Conservation (phyloP, 2,888 invertebrate genomes). For the Sarcophaga caerulescens region DNA sequence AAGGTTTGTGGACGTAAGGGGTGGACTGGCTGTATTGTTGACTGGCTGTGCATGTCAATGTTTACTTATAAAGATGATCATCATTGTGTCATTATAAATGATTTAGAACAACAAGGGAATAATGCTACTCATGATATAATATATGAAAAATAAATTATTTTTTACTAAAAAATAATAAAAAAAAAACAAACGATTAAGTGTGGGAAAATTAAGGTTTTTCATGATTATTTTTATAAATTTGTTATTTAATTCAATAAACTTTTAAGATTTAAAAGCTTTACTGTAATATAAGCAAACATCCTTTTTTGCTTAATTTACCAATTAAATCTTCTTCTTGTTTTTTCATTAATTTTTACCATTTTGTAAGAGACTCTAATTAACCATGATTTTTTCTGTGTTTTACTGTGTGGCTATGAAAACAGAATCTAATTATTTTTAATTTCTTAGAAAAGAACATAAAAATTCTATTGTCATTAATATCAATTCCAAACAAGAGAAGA, state of each 20-base stretch:
- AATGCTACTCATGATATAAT: slow-evolving; percentile 3
- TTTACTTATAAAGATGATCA: slow-evolving; percentile 52
- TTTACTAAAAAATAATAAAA: neutral
- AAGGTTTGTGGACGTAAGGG: neutral
- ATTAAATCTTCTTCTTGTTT: neutral
- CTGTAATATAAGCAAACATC: too few species aligned
- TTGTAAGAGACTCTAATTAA: slow-evolving; percentile 3
- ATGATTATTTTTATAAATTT: too few species aligned
- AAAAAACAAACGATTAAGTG: slow-evolving; percentile 29
- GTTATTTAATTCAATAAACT: too few species aligned
- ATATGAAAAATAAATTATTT: neutral
- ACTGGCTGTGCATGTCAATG: slow-evolving; percentile 38
- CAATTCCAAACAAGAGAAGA: slow-evolving; percentile 19
- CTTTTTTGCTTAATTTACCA: neutral
- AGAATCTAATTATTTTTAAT: slow-evolving; percentile 60
- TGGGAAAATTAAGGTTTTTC: slow-evolving; percentile 31
- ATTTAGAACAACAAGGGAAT: slow-evolving; percentile 51
- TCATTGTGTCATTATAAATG: slow-evolving; percentile 52
- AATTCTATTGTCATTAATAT: slow-evolving; percentile 54
- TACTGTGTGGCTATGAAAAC: neutral
- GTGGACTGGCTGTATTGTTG: neutral
- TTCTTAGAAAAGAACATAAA: slow-evolving; percentile 31
- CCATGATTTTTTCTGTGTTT: neutral
- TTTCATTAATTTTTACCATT: neutral
- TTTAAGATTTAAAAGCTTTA: too few species aligned